Evolutionary conservation across 2,888 invertebrate species (phyloP), one percentile per base, ranked within the genome.

Genomic region (Urechis unicinctus): DNA sequence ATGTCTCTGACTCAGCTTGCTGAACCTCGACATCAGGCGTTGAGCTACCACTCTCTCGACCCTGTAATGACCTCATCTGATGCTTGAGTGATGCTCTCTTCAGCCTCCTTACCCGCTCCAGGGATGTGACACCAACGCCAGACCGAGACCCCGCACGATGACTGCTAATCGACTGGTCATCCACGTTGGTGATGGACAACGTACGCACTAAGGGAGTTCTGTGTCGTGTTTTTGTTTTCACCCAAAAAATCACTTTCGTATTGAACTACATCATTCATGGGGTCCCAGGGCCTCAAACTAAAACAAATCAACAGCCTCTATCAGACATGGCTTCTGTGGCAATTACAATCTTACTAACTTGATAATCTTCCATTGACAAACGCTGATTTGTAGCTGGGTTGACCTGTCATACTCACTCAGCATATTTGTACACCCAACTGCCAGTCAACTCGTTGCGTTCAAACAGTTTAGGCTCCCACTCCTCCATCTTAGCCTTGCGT

Each of bases 161-260:
- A n/a, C 46, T 41, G 26, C 43, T 54, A 30, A 51, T 61, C 21
- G 30, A 22, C 36, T 42, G 30, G 52, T 75, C 71, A 52, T 74
- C 71, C 52, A 85, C 83, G 67, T 86, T 86, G 56, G 86, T 82
- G 61, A 87, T 85, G 73, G 87, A 87, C 50, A 85, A 82, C 31
- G 86, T 85, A 60, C 87, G 82, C 67, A 88, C 85, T 70, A 87
- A 85, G 47, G 88, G 86, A 25, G 88, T 86, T 64, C 84, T 84
- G 74, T 87, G 88, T 55, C 85, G 82, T 5, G 88, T 88, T 74
- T 87, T 85, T 1, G 91, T 89, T n/a, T 55, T 85, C 82, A 42
- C 94, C 86, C 50, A 86, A 81, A 74, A 86, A 93, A 53, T 89
- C 85, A 4, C 85, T 83, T 74, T 95, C 94, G 74, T 87, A 93